These are phyloP conservation scores for Poecilia wingei DNA, from an alignment of 2,797 vertebrate genomes.

Conservation along the genomic window DNA sequence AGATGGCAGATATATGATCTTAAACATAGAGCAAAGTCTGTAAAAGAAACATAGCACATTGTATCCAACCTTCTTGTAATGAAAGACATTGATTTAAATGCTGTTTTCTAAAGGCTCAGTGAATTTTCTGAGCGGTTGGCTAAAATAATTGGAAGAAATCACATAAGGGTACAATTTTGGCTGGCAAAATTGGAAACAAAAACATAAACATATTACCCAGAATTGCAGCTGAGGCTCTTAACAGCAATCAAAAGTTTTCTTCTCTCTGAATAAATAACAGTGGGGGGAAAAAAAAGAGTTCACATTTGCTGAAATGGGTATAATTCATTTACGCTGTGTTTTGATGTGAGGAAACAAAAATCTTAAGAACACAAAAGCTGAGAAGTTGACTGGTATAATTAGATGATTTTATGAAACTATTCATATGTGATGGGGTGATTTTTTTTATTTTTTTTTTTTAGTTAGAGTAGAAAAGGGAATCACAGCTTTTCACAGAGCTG, in stretches of 20 bases:
- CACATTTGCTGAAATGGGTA: not conserved
- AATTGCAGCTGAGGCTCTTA: slow-evolving; percentile 22
- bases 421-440: not conserved
- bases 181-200: slow-evolving; percentile 5
- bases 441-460: not conserved
- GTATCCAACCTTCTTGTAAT: slow-evolving; percentile 12
- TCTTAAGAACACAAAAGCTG: slow-evolving; percentile 7
- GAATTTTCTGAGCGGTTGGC: slow-evolving; percentile 17
- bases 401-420: slow-evolving; percentile 21
- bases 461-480: slow-evolving; percentile 10
- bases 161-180: slow-evolving; percentile 29
- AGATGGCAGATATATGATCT: slow-evolving; percentile 1
- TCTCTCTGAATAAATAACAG: slow-evolving; percentile 8
- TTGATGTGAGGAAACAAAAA: slow-evolving; percentile 23
- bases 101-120: slow-evolving; percentile 14
- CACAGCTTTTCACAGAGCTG: not conserved
- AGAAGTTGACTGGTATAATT: slow-evolving; percentile 27
- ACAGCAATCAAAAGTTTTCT: slow-evolving; percentile 27
- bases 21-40: not conserved
- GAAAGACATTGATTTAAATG: slow-evolving; percentile 29
- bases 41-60: not conserved
- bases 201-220: slow-evolving; percentile 12
- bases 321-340: slow-evolving; percentile 10
- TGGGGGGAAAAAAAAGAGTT: not conserved
- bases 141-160: slow-evolving; percentile 23